Evolutionary conservation across 2,797 vertebrate genomes (phyloP).

Genomic region (Leuciscus waleckii): DNA sequence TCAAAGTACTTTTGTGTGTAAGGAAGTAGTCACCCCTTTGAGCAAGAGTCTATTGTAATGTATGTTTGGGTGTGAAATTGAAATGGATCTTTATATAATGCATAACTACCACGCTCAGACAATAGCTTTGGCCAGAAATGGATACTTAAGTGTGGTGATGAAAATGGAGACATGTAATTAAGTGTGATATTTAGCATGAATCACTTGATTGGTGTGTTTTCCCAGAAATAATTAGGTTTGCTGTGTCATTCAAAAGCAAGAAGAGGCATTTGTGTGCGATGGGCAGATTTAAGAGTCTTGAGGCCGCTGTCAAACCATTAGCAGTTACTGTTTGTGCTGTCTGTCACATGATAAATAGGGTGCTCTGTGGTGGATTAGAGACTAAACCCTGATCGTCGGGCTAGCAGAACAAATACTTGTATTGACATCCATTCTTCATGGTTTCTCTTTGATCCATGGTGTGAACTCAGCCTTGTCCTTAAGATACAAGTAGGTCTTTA

Average conservation of each 20-base stretch:
- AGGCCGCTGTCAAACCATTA: constrained; percentile 37
- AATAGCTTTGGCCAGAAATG: constrained; percentile 45
- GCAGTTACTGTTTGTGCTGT: not conserved
- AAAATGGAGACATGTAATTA: constrained; percentile 60
- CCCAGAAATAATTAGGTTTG: constrained; percentile 43
- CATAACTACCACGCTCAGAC: constrained; percentile 50
- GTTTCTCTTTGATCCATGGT: not conserved
- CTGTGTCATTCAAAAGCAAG: constrained; percentile 38
- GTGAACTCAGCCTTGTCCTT: constrained; percentile 24
- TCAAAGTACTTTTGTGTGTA: constrained; percentile 4
- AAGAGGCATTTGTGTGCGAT: constrained; percentile 29
- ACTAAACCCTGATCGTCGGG: not conserved
- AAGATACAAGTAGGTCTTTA: not conserved
- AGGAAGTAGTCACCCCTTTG: constrained; percentile 26
- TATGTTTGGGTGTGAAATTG: constrained; percentile 31
- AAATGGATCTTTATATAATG: constrained; percentile 57
- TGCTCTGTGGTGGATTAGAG: not conserved
- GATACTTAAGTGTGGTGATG: constrained; percentile 47
- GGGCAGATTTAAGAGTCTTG: constrained; percentile 7
- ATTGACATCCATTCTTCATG: constrained; percentile 22
- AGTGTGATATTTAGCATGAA: constrained; percentile 49
- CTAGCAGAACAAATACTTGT: constrained; percentile 4
- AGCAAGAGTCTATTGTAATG: constrained; percentile 33
- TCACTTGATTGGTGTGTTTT: constrained; percentile 51
- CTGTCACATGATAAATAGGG: constrained; percentile 12